Percentiles rank a stretch among this genome's conserved stretches.
Evolutionary conservation across 2,797 vertebrate species (phyloP).

Genomic region (Ciconia nigra): DNA sequence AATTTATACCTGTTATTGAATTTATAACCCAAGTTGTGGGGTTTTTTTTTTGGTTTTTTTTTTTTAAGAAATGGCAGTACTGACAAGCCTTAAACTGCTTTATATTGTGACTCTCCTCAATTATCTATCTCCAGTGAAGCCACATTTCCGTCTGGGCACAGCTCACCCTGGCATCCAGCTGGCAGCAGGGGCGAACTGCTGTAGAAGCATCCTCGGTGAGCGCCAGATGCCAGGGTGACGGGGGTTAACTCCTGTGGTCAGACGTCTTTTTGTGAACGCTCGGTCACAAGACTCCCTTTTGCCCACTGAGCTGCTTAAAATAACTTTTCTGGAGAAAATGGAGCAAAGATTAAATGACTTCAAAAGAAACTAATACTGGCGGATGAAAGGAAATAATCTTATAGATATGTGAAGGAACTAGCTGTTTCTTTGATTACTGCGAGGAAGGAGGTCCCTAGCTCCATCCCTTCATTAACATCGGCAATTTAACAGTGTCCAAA

Average conservation of each 20-base stretch:
- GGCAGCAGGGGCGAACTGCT: background rate
- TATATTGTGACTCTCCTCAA: background rate
- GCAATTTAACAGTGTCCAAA: conserved; percentile 79
- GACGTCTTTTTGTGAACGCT: background rate
- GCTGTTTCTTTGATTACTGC: conserved; percentile 60
- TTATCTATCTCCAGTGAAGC: background rate
- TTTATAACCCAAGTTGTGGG: background rate
- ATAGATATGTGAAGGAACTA: conserved; percentile 80
- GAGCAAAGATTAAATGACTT: conserved; percentile 79
- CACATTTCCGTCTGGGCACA: background rate
- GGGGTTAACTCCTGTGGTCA: background rate
- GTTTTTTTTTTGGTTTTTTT: background rate
- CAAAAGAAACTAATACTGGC: conserved; percentile 67
- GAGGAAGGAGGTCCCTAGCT: conserved; percentile 79
- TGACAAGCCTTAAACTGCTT: background rate
- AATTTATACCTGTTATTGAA: background rate
- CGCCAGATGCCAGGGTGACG: background rate
- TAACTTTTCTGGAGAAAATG: conserved; percentile 70
- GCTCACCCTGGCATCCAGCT: background rate
- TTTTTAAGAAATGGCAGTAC: background rate
- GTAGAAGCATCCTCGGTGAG: background rate
- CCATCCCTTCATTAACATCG: conserved; percentile 85
- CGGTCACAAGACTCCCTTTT: background rate
- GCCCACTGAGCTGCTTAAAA: conserved; percentile 74
- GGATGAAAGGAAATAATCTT: conserved; percentile 78